A percentile compares a stretch with the other conserved stretches of the same genome.
phyloP scores from a whole-genome alignment of 1,140 invertebrate genomes.

The Zaprionus ghesquierei region DNA sequence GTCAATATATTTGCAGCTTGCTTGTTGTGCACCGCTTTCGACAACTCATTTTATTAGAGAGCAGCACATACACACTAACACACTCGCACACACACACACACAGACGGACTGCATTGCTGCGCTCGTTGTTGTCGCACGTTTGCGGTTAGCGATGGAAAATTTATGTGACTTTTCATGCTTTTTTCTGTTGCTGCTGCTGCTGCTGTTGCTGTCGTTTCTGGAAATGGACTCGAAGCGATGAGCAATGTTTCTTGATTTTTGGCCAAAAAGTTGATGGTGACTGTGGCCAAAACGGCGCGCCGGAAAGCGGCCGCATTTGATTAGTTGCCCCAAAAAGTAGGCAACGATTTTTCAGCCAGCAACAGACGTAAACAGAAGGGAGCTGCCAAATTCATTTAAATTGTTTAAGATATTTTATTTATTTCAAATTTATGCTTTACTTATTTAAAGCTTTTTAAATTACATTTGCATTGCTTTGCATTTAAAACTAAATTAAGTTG shows the following conservation, averaged over 20 bases:
- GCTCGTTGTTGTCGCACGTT: constrained; percentile 62
- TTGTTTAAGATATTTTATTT: not conserved
- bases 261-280: not conserved
- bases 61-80: constrained; percentile 10
- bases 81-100: not conserved
- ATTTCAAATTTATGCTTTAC: not conserved
- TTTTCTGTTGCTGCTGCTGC: not conserved
- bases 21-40: constrained; percentile 71
- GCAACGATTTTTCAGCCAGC: not conserved
- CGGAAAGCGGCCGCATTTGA: constrained; percentile 24
- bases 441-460: not conserved
- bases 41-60: constrained; percentile 77
- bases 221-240: constrained; percentile 30
- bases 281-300: constrained; percentile 5
- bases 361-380: not conserved
- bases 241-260: constrained; percentile 71
- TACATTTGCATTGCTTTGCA: too few species aligned
- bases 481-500: too few species aligned
- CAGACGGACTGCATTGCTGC: constrained; percentile 22
- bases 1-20: constrained; percentile 68
- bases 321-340: constrained; percentile 17
- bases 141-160: constrained; percentile 67
- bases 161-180: constrained; percentile 64
- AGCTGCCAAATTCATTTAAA: not conserved
- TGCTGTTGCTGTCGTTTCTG: constrained; percentile 2